A percentile compares a stretch with the other conserved stretches of the same genome.
Evolutionary conservation across 2,888 invertebrate species (phyloP).

Genomic region (Cremastinae sp.): DNA sequence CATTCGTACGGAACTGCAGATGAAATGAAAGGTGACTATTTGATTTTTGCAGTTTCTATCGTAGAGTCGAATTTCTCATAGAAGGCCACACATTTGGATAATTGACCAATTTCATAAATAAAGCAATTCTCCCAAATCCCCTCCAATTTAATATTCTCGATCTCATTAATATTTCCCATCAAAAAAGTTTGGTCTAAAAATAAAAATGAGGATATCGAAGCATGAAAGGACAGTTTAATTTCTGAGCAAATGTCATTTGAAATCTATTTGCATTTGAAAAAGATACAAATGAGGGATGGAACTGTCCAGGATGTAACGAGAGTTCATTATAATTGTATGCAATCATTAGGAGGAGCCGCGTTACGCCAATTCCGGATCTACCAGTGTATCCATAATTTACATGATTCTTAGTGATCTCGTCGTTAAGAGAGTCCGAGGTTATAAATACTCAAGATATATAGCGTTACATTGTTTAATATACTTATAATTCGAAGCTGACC

Average conservation of each 20-base stretch:
- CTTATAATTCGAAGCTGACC: conserved; percentile 63
- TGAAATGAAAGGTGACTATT: no score
- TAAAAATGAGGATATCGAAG: background rate
- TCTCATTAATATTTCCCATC: background rate
- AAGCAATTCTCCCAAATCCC: no score
- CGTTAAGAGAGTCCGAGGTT: conserved; percentile 14
- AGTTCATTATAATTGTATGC: conserved; percentile 1
- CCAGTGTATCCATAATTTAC: conserved; percentile 10
- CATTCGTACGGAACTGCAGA: no score
- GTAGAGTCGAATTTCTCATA: no score
- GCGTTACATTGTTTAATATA: conserved; percentile 50
- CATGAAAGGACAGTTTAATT: background rate
- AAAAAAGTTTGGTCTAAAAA: background rate
- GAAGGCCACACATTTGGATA: no score
- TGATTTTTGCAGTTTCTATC: no score
- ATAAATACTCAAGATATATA: conserved; percentile 64
- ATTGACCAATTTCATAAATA: no score
- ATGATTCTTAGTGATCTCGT: conserved; percentile 25
- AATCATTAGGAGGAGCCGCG: background rate
- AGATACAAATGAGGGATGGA: background rate
- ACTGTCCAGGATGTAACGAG: conserved; percentile 16
- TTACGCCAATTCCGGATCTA: background rate
- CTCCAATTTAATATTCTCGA: no score
- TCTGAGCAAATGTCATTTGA: background rate
- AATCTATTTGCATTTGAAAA: no score